These are phyloP conservation scores for Aurelia coerulea DNA, from an alignment of 30 jellyfish, hydroid and myxozoan species.

Conservation along the genomic window DNA sequence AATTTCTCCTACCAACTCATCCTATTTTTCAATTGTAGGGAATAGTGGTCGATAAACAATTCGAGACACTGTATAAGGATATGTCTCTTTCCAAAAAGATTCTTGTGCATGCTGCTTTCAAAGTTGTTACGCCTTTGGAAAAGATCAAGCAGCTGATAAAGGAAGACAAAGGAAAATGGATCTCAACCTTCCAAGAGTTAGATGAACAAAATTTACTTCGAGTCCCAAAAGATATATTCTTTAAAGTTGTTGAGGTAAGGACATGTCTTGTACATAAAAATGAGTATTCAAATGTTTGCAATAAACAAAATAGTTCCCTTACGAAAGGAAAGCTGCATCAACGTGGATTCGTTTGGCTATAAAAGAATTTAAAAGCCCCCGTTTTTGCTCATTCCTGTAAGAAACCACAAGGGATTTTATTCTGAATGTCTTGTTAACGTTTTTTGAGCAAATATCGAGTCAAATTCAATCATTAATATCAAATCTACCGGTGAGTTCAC, in stretches of 20 bases:
- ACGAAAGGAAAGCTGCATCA: too few species aligned
- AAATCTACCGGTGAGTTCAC: too few species aligned
- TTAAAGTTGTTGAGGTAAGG: conserved; percentile 59
- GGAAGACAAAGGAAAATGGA: conserved; percentile 58
- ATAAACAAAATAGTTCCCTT: too few species aligned
- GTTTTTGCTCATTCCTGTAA: too few species aligned
- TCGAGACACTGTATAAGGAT: conserved; percentile 43
- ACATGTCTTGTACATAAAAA: neutral
- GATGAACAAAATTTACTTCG: conserved; percentile 42
- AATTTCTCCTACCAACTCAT: too few species aligned
- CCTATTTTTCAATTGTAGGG: conserved; percentile 38
- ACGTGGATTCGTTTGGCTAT: too few species aligned
- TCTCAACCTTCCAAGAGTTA: conserved; percentile 32
- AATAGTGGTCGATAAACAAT: conserved; percentile 61
- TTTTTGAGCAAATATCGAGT: too few species aligned
- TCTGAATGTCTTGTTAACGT: too few species aligned
- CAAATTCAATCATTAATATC: too few species aligned
- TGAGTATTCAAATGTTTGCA: too few species aligned
- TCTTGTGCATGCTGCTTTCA: conserved; percentile 63
- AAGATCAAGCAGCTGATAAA: conserved; percentile 31
- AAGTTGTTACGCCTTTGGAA: conserved; percentile 24
- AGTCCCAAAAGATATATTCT: conserved; percentile 53
- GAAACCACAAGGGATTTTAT: too few species aligned
- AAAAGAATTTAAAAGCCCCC: too few species aligned
- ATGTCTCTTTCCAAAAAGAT: conserved; percentile 36